Evolutionary conservation across 2,113 vertebrate genomes (phyloP).

Genomic region (Protobothrops mucrosquamatus): DNA sequence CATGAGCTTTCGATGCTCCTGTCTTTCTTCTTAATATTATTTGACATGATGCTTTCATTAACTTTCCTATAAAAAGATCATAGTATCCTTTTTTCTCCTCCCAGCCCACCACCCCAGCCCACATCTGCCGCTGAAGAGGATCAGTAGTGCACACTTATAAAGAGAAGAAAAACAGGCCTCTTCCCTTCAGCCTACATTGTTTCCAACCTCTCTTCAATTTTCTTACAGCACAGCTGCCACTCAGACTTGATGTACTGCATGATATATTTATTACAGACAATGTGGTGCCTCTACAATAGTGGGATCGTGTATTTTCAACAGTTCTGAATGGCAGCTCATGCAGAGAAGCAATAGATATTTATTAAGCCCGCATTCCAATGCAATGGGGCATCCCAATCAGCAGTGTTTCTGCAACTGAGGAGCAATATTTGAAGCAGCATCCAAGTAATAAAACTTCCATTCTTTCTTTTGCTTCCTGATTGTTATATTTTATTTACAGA

Average conservation of each 20-base stretch:
- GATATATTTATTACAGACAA: slow-evolving; percentile 14
- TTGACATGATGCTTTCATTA: neutral
- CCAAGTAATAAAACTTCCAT: neutral
- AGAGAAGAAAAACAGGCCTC: neutral
- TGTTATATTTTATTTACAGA: neutral
- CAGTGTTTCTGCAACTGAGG: neutral
- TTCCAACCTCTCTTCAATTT: neutral
- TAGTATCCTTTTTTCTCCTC: neutral
- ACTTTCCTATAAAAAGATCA: neutral
- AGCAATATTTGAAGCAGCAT: neutral
- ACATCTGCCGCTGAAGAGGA: neutral
- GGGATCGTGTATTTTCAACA: neutral
- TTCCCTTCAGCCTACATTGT: neutral
- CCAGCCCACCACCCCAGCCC: neutral
- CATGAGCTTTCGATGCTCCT: neutral
- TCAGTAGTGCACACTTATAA: neutral
- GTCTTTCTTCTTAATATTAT: neutral
- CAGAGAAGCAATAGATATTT: slow-evolving; percentile 4
- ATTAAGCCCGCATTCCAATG: neutral
- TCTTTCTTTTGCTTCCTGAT: neutral
- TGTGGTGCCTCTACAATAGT: neutral
- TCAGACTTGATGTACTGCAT: neutral
- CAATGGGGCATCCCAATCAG: neutral
- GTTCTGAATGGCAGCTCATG: slow-evolving; percentile 13
- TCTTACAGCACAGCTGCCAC: neutral